These are phyloP conservation scores for Apostichopus leukothele DNA, from an alignment of 53 echinoderm and acorn worm species.

Conservation along the genomic window DNA sequence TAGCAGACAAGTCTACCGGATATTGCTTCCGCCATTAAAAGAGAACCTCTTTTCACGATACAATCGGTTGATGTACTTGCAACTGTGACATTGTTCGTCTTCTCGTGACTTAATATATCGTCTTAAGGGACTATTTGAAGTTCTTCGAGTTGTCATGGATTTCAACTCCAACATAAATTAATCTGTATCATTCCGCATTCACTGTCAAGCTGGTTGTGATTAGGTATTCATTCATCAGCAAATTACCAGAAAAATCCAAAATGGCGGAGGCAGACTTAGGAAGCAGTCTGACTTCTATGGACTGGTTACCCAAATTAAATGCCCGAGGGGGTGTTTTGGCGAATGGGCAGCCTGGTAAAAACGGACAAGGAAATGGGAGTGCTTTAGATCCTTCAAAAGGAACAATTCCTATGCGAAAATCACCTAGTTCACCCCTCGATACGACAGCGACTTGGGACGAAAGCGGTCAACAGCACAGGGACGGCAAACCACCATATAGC, in stretches of 20 bases:
- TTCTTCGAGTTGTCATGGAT: background rate
- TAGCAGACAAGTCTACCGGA: conserved; percentile 28
- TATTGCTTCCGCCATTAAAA: conserved; percentile 30
- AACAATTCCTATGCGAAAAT: conserved; percentile 91
- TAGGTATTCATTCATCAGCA: conserved; percentile 45
- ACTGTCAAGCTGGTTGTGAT: background rate
- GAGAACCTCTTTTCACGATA: conserved; percentile 1
- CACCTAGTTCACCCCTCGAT: conserved; percentile 91
- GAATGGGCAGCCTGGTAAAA: conserved; percentile 65
- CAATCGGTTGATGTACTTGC: background rate
- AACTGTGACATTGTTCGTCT: background rate
- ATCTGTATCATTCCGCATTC: conserved; percentile 32
- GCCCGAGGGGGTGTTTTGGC: conserved; percentile 77
- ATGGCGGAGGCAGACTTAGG: conserved; percentile 92
- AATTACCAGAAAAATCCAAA: conserved; percentile 78
- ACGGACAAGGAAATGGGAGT: conserved; percentile 69
- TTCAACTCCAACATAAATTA: background rate
- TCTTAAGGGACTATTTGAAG: background rate
- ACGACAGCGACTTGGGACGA: conserved; percentile 84
- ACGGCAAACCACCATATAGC: conserved; percentile 96
- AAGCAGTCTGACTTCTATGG: conserved; percentile 98
- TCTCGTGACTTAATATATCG: background rate
- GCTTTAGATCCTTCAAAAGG: conserved; percentile 87
- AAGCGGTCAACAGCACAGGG: conserved; percentile 71
- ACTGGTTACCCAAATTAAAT: conserved; percentile 91